Percentiles rank a stretch among this genome's conserved stretches.
These are phyloP conservation scores for Euglossa dilemma DNA, from an alignment of 1,140 invertebrate genomes.

Conservation along the genomic window DNA sequence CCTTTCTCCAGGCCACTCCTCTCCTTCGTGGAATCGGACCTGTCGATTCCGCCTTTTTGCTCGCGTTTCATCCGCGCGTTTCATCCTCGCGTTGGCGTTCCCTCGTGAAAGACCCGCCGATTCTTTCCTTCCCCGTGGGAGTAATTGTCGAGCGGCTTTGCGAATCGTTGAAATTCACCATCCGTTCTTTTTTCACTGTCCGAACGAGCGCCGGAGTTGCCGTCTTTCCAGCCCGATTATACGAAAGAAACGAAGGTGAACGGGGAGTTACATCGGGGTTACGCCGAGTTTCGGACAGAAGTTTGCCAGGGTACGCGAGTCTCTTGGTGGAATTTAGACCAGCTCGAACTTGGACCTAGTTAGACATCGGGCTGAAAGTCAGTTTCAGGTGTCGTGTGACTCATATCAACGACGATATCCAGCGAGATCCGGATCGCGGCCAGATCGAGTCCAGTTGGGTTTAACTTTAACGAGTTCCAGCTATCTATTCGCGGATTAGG, in stretches of 20 bases:
- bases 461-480: too few relatives aligned
- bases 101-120: background rate
- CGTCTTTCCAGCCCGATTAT: too few relatives aligned
- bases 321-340: background rate
- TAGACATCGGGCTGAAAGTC: background rate
- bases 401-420: background rate
- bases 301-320: background rate
- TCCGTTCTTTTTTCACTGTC: too few relatives aligned
- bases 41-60: conserved; percentile 25
- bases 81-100: conserved; percentile 25
- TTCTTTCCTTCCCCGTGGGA: background rate
- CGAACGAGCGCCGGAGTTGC: too few relatives aligned
- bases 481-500: background rate
- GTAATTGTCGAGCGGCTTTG: background rate
- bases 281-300: background rate
- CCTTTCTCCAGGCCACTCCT: conserved; percentile 18
- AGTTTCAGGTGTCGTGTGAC: background rate
- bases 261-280: too few relatives aligned
- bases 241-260: too few relatives aligned
- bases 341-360: background rate
- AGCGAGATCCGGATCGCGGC: background rate
- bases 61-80: conserved; percentile 9
- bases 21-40: conserved; percentile 17
- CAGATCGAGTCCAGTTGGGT: too few relatives aligned
- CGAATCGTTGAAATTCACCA: background rate